Conservation (phyloP, 35 echinoderm and acorn worm genomes). For the Ophioderma brevispina region DNA sequence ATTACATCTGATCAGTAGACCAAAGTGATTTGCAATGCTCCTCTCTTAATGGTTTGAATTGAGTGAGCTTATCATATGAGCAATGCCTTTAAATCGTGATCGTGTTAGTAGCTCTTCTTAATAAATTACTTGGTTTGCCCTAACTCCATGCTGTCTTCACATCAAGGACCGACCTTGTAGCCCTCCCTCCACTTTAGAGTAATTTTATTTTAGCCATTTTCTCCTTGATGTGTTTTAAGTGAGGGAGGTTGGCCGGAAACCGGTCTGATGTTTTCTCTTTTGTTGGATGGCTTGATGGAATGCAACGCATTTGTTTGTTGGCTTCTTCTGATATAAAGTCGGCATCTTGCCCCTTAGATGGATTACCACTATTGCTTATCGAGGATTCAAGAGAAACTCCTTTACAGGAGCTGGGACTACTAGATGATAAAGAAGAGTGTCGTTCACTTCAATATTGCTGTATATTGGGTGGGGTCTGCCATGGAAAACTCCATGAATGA, state of each 20-base stretch:
- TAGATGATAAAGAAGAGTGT: neutral
- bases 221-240: neutral
- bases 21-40: neutral
- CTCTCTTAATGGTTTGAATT: neutral
- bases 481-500: neutral
- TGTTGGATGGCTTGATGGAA: neutral
- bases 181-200: neutral
- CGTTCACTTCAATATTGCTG: neutral
- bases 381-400: neutral
- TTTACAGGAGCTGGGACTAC: neutral
- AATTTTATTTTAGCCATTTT: neutral
- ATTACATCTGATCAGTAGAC: neutral
- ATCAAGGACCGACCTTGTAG: neutral
- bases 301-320: neutral
- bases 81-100: neutral
- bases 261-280: neutral
- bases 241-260: neutral
- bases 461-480: neutral
- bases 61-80: neutral
- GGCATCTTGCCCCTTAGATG: neutral
- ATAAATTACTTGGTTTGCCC: neutral
- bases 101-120: neutral
- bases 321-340: neutral
- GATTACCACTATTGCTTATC: neutral
- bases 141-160: neutral